Evolutionary conservation across 2,113 vertebrate species (phyloP).

Genomic region (Daubentonia madagascariensis): DNA sequence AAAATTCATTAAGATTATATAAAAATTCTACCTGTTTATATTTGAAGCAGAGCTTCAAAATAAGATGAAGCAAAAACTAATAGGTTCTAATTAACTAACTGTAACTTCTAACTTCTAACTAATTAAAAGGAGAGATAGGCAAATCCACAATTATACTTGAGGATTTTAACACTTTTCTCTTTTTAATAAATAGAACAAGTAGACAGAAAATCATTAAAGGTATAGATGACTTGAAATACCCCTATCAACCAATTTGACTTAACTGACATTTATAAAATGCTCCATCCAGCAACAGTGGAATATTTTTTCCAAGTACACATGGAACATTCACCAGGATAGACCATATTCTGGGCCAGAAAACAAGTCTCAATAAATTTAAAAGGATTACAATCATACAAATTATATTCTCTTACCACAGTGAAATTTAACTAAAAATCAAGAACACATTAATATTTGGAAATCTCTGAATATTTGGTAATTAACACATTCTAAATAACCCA

Average conservation of each 20-base stretch:
- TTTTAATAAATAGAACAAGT: background rate
- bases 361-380: background rate
- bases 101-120: too few relatives aligned
- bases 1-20: background rate
- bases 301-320: background rate
- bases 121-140: background rate
- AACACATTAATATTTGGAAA: background rate
- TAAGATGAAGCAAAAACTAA: background rate
- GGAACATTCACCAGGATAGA: background rate
- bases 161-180: background rate
- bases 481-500: background rate
- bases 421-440: background rate
- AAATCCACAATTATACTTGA: background rate
- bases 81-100: background rate
- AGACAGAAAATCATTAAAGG: background rate
- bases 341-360: background rate
- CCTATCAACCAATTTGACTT: background rate
- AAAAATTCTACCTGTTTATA: background rate
- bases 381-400: background rate
- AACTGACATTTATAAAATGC: background rate
- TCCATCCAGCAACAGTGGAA: background rate
- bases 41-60: conserved; percentile 3
- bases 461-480: background rate
- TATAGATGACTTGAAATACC: background rate
- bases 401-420: background rate